These are phyloP conservation scores for Pyrochroa serraticornis DNA, from an alignment of 2,888 invertebrate species.

Conservation along the genomic window DNA sequence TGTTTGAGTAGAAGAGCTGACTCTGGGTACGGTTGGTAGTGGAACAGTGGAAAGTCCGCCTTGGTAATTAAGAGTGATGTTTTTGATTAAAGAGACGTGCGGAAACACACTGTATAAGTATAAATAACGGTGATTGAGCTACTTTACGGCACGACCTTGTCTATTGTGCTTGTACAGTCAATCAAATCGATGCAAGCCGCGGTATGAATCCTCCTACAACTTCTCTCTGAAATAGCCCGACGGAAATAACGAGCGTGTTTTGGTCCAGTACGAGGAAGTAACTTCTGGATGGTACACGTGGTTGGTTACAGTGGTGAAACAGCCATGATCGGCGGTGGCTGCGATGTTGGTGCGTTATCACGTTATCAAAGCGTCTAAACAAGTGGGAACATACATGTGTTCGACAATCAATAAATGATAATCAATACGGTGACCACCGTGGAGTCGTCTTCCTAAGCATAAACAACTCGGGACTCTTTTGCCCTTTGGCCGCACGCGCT, in stretches of 20 bases:
- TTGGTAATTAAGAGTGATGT: constrained; percentile 34
- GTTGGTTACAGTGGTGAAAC: constrained; percentile 20
- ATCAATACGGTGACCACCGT: constrained; percentile 36
- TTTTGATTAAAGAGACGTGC: constrained; percentile 31
- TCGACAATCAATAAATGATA: constrained; percentile 47
- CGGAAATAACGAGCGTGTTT: constrained; percentile 31
- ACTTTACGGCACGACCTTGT: constrained; percentile 43
- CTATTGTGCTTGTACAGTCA: constrained; percentile 35
- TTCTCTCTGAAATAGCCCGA: constrained; percentile 33
- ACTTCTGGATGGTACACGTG: constrained; percentile 25
- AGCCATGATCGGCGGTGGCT: constrained; percentile 6
- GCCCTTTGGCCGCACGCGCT: constrained; percentile 1
- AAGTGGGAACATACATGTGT: constrained; percentile 40
- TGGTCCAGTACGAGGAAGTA: constrained; percentile 15
- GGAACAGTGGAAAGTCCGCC: neutral
- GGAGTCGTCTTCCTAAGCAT: neutral
- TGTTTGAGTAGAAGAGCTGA: neutral
- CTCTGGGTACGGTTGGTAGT: neutral
- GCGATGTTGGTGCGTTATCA: constrained; percentile 12
- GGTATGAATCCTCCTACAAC: constrained; percentile 34
- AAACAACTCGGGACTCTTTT: neutral
- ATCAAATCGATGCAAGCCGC: constrained; percentile 38
- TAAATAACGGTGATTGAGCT: constrained; percentile 41
- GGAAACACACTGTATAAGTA: constrained; percentile 36
- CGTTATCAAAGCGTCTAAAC: constrained; percentile 13